Base-by-base conservation (phyloP, 2,888 invertebrate species). In the Willowsia nigromaculata region DNA sequence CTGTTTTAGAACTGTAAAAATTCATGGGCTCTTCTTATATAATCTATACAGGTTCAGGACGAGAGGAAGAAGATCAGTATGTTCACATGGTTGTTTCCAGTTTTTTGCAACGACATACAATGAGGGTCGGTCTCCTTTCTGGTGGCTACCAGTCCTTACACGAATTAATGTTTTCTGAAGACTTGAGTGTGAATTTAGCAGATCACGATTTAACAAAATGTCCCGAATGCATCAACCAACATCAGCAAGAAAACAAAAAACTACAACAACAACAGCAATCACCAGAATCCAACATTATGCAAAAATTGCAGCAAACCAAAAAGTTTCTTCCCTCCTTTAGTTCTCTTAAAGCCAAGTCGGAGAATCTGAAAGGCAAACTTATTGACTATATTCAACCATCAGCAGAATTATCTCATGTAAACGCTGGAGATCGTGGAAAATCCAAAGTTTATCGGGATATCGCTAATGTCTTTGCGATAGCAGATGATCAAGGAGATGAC, bases 41-140 rank as follows among this genome's bases (percentile, higher is more conserved):
- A 18, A 62, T 3, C 62, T 27, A 18, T 22, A 25, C 59, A 93
- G 92, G 92, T 30, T 92, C 92, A 3, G 92, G 92, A 27, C 81
- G 92, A 40, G 92, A 92, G 92, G 98, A 98, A 93, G 98, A 98
- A 94, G 99, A 99, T 94, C 97, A 97, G 93, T 98, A 98, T 93
- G 98, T 99, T 22, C 97, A 99, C 94, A 99, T 99, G 99, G 99
- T 99, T 30, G 97, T 99, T 18, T 98, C 99, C 6, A 98, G 98
- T 86, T 99, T 99, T 94, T 95, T 99, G 71, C 99, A 99, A 94
- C 97, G 97, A 93, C 97, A 98, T 93, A 97, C 97, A 0, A 97
- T 97, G 93, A 99, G 97, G 94, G 97, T 99, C 71, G 98, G 98
- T 74, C 96, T 99, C 94, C 95, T 99, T 25, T 96, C 96, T 91